Conservation (phyloP, 2,113 vertebrate genomes). For the Sylvilagus bachmani region DNA sequence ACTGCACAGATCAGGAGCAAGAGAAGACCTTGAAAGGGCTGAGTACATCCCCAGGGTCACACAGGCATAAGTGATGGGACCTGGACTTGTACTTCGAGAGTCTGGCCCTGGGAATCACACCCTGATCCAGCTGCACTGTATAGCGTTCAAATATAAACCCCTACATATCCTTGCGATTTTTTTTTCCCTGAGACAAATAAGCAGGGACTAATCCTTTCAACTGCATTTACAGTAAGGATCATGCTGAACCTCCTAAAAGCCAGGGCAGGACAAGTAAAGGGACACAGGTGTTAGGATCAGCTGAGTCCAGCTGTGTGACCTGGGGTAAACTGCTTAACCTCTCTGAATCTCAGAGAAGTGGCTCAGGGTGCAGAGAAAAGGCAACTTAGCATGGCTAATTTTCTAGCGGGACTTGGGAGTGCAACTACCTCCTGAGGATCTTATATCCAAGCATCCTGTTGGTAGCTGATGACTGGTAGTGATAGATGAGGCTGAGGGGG, state of each 20-base stretch:
- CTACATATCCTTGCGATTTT: background rate
- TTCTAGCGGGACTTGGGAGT: background rate
- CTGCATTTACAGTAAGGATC: background rate
- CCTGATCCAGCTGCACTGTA: background rate
- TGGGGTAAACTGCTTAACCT: background rate
- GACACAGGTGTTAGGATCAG: background rate
- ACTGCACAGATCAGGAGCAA: background rate
- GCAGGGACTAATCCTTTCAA: background rate
- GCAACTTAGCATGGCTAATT: background rate
- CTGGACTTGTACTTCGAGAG: background rate
- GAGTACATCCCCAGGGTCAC: background rate
- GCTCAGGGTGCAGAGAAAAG: background rate
- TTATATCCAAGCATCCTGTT: background rate
- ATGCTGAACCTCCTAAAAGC: background rate
- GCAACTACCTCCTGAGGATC: background rate
- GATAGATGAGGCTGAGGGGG: background rate
- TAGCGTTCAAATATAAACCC: background rate
- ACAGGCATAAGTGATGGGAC: background rate
- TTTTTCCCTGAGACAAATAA: conserved; percentile 9
- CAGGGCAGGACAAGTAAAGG: background rate
- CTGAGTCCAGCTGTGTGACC: background rate
- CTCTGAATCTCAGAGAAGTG: conserved; percentile 18
- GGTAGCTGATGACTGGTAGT: background rate
- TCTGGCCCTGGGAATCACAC: background rate
- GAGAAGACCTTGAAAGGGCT: background rate